Conservation (phyloP, 92 coral and sea anemone genomes). For the Metridium senile region DNA sequence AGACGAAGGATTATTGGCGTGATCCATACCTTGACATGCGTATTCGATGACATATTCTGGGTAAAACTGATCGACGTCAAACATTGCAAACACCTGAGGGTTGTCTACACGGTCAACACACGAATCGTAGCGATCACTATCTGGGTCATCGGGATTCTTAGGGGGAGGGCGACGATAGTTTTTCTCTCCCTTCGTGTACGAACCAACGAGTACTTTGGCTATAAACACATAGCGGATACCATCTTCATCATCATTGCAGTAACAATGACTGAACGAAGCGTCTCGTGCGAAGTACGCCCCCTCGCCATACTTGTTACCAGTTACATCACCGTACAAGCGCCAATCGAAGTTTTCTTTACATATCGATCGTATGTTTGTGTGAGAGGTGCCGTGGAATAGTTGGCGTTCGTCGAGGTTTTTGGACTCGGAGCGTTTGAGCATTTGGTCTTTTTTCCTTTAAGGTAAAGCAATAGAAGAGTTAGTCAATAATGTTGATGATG, state of each 20-base stretch:
- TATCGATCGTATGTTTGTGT: conserved; percentile 56
- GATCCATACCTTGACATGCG: not conserved
- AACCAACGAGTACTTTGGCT: conserved; percentile 80
- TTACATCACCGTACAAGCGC: conserved; percentile 54
- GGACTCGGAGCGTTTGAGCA: conserved; percentile 47
- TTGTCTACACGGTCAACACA: conserved; percentile 71
- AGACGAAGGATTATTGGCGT: not conserved
- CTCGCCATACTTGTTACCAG: conserved; percentile 59
- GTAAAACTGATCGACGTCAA: conserved; percentile 78
- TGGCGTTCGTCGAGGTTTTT: conserved; percentile 51
- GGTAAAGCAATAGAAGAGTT: not conserved
- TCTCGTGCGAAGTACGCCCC: conserved; percentile 81
- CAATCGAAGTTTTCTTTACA: conserved; percentile 77
- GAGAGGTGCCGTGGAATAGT: conserved; percentile 69
- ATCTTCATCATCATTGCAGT: conserved; percentile 58
- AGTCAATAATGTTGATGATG: too few relatives aligned
- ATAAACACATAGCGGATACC: conserved; percentile 69
- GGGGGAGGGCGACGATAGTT: conserved; percentile 46
- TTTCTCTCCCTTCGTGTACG: conserved; percentile 70
- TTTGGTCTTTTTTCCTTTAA: conserved; percentile 69
- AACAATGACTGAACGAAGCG: conserved; percentile 56
- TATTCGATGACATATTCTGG: conserved; percentile 69
- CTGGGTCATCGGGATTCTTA: conserved; percentile 32
- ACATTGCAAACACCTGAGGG: conserved; percentile 74
- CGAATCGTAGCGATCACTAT: conserved; percentile 59